Evolutionary conservation across 2,797 vertebrate genomes (phyloP).

Genomic region (Hybognathus amarus): DNA sequence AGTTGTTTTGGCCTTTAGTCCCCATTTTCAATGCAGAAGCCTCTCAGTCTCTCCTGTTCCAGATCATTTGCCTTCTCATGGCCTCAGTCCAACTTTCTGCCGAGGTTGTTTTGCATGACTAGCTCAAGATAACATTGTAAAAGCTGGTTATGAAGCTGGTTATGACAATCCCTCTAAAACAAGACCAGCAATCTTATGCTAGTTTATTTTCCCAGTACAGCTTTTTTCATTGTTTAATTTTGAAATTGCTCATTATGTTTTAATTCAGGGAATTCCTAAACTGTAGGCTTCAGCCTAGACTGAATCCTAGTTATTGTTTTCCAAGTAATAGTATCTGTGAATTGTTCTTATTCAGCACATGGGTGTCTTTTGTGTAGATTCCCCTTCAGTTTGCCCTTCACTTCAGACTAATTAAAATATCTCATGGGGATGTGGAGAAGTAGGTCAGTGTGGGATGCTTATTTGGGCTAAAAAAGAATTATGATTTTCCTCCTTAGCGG

Average conservation of each 20-base stretch:
- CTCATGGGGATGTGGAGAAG: conserved; percentile 54
- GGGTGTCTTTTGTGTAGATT: conserved; percentile 52
- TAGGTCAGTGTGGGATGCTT: conserved; percentile 61
- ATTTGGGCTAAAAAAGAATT: conserved; percentile 56
- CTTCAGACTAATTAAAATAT: conserved; percentile 58
- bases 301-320: conserved; percentile 9
- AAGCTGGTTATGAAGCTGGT: background rate
- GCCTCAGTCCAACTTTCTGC: conserved; percentile 39
- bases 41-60: conserved; percentile 33
- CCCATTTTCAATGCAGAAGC: conserved; percentile 28
- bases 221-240: background rate
- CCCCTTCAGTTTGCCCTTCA: conserved; percentile 61
- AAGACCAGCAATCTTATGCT: background rate
- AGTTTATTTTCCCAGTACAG: background rate
- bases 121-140: conserved; percentile 25
- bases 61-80: conserved; percentile 48
- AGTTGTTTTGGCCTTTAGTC: conserved; percentile 1
- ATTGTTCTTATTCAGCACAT: conserved; percentile 34
- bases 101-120: conserved; percentile 34
- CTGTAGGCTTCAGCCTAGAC: background rate
- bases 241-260: background rate
- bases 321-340: background rate
- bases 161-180: background rate
- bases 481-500: conserved; percentile 45
- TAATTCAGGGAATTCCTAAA: background rate